Conservation (phyloP, 2,888 invertebrate species). For the Cerceris ruficornis region DNA sequence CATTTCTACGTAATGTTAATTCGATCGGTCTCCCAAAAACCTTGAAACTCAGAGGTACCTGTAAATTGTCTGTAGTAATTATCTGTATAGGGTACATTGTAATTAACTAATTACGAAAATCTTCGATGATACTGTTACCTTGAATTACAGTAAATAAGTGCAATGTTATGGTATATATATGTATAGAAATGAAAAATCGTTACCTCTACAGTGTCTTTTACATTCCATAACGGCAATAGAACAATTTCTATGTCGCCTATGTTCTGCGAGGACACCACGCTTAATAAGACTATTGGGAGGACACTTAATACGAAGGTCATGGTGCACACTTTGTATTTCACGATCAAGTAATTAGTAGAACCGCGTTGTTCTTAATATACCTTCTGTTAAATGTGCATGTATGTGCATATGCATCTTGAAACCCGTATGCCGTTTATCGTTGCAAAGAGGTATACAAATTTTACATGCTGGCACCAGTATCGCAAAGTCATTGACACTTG, state of each 20-base stretch:
- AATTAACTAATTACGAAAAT: conserved; percentile 5
- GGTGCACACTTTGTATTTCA: conserved; percentile 50
- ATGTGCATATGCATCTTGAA: conserved; percentile 36
- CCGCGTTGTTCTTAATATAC: conserved; percentile 62
- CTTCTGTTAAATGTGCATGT: conserved; percentile 27
- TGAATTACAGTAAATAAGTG: too few relatives aligned
- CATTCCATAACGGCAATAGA: conserved; percentile 65
- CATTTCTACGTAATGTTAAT: conserved; percentile 85
- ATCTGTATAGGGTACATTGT: neutral
- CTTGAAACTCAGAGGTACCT: conserved; percentile 74
- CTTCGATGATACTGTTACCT: too few relatives aligned
- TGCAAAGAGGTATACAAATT: conserved; percentile 40
- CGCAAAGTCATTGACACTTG: conserved; percentile 49
- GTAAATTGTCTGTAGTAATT: conserved; percentile 25
- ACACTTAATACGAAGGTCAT: conserved; percentile 57
- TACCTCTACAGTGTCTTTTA: conserved; percentile 55
- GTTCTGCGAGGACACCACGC: conserved; percentile 18
- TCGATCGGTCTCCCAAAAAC: conserved; percentile 82
- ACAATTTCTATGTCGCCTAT: conserved; percentile 66
- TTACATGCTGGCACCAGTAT: conserved; percentile 75
- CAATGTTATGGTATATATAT: too few relatives aligned
- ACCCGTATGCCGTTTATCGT: conserved; percentile 65
- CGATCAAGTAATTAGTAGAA: conserved; percentile 57
- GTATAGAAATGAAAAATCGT: neutral
- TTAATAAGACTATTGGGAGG: conserved; percentile 48